Percentiles rank a stretch among this genome's conserved stretches.
Evolutionary conservation across 1,140 invertebrate species (phyloP).

Genomic region (Drosophila prosaltans): DNA sequence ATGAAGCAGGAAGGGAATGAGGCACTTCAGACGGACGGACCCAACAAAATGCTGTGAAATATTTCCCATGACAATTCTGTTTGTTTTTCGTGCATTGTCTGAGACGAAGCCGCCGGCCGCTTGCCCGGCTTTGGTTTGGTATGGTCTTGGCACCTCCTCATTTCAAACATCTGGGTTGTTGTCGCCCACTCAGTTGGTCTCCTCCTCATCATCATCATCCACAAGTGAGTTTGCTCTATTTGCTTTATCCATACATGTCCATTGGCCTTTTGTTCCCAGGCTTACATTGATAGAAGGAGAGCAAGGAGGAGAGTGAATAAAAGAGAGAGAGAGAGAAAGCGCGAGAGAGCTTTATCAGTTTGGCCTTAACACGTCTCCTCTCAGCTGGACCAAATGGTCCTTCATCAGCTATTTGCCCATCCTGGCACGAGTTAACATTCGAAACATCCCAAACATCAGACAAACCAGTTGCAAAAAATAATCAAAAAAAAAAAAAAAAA

Average conservation of each 20-base stretch:
- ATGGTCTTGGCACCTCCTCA: slow-evolving; percentile 53
- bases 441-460: slow-evolving; percentile 40
- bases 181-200: slow-evolving; percentile 64
- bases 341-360: background rate
- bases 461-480: slow-evolving; percentile 55
- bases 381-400: slow-evolving; percentile 43
- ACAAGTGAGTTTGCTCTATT: slow-evolving; percentile 62
- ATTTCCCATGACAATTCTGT: slow-evolving; percentile 81
- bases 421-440: slow-evolving; percentile 65
- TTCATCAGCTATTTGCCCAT: slow-evolving; percentile 13
- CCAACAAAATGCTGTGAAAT: slow-evolving; percentile 59
- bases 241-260: slow-evolving; percentile 68
- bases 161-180: slow-evolving; percentile 38
- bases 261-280: slow-evolving; percentile 57
- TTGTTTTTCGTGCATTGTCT: slow-evolving; percentile 80
- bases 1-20: slow-evolving; percentile 4
- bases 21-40: slow-evolving; percentile 33
- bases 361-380: slow-evolving; percentile 42
- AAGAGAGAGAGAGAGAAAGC: background rate
- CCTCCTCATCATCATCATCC: slow-evolving; percentile 14
- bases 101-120: slow-evolving; percentile 26
- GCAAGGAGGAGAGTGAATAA: slow-evolving; percentile 18
- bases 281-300: background rate
- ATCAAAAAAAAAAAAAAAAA: slow-evolving; percentile 39
- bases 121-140: background rate